Percentiles rank a stretch among this genome's conserved stretches.
phyloP scores from a whole-genome alignment of 2,113 vertebrate species.

The Salvelinus sp. region DNA sequence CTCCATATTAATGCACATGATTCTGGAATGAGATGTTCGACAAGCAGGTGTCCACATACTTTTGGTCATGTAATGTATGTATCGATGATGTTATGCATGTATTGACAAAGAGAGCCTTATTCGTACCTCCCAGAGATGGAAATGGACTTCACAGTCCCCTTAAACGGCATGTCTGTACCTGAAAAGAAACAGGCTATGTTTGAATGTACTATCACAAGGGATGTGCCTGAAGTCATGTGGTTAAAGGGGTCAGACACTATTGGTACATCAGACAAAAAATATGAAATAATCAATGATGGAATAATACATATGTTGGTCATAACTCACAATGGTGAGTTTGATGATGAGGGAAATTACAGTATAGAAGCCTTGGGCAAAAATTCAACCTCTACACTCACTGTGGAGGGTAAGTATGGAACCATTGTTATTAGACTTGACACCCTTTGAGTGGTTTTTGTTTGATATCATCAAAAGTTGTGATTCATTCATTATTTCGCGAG shows the following conservation, averaged over 20 bases:
- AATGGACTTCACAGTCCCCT: slow-evolving; percentile 91
- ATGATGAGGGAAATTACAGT: slow-evolving; percentile 92
- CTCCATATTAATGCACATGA: too few relatives aligned
- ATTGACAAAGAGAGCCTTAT: slow-evolving; percentile 4
- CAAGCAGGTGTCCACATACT: too few relatives aligned
- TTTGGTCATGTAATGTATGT: too few relatives aligned
- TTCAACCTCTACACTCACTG: slow-evolving; percentile 86
- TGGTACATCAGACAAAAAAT: slow-evolving; percentile 86
- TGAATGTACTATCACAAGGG: slow-evolving; percentile 91
- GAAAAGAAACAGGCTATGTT: slow-evolving; percentile 95
- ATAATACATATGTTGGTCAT: slow-evolving; percentile 97
- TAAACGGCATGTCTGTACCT: slow-evolving; percentile 93
- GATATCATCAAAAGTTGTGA: background rate
- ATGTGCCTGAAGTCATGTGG: slow-evolving; percentile 92
- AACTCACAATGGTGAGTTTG: slow-evolving; percentile 93
- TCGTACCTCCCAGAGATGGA: slow-evolving; percentile 85
- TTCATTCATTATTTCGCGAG: slow-evolving; percentile 11
- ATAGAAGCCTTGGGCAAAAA: slow-evolving; percentile 88
- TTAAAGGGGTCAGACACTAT: slow-evolving; percentile 88
- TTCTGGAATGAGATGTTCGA: too few relatives aligned
- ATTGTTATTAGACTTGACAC: background rate
- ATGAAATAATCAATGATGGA: slow-evolving; percentile 92
- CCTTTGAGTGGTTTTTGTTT: background rate
- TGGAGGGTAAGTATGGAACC: slow-evolving; percentile 84
- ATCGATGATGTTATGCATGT: slow-evolving; percentile 64